These are phyloP conservation scores for Mylabris phalerata DNA, from an alignment of 1,140 invertebrate species.

Conservation along the genomic window DNA sequence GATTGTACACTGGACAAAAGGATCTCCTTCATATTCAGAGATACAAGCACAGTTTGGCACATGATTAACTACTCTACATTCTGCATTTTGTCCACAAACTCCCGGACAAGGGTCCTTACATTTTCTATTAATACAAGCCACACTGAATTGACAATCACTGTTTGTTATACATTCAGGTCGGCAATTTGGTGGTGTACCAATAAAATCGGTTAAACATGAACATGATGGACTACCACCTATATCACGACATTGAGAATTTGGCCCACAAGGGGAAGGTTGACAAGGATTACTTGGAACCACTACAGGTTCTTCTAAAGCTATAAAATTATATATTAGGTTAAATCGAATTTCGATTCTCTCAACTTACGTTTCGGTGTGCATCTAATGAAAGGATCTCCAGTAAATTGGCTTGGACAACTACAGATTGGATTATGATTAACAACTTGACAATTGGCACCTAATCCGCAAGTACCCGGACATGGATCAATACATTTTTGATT, in stretches of 20 bases:
- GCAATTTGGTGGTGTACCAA: slow-evolving; percentile 54
- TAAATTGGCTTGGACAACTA: slow-evolving; percentile 61
- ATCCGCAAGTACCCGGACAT: slow-evolving; percentile 62
- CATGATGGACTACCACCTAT: slow-evolving; percentile 52
- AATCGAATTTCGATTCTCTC: neutral
- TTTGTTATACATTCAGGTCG: slow-evolving; percentile 57
- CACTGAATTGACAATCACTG: slow-evolving; percentile 49
- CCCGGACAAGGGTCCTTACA: slow-evolving; percentile 57
- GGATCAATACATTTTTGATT: slow-evolving; percentile 68
- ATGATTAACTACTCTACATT: slow-evolving; percentile 58
- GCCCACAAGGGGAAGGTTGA: slow-evolving; percentile 58
- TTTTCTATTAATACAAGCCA: slow-evolving; percentile 57
- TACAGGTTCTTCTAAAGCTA: slow-evolving; percentile 34
- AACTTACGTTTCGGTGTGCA: slow-evolving; percentile 44
- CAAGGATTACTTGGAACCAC: slow-evolving; percentile 49
- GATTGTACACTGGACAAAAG: slow-evolving; percentile 51
- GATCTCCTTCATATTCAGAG: slow-evolving; percentile 49
- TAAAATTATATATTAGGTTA: slow-evolving; percentile 12
- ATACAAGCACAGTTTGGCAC: slow-evolving; percentile 52
- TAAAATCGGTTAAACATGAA: slow-evolving; percentile 52
- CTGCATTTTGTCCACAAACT: slow-evolving; percentile 53
- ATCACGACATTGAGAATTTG: slow-evolving; percentile 55
- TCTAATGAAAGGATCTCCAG: slow-evolving; percentile 61
- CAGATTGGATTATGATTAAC: slow-evolving; percentile 62
- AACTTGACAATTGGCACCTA: slow-evolving; percentile 64